These are phyloP conservation scores for Cataglyphis rosenhaueri DNA, from an alignment of 2,888 invertebrate species.

Conservation along the genomic window DNA sequence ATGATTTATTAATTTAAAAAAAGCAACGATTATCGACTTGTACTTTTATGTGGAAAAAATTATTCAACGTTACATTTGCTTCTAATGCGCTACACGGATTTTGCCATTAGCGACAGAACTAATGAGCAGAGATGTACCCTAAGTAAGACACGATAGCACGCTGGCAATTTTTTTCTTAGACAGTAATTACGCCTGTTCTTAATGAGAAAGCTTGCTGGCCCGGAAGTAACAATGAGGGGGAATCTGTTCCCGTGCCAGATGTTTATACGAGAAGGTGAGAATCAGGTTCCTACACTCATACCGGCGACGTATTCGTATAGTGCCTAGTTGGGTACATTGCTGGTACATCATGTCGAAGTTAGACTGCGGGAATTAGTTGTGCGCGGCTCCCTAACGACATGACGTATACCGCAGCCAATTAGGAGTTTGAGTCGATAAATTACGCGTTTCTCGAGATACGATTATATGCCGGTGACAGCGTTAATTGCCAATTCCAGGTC, in stretches of 20 bases:
- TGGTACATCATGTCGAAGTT: conserved; percentile 76
- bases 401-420: conserved; percentile 81
- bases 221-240: conserved; percentile 73
- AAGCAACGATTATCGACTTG: neutral
- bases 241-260: conserved; percentile 71
- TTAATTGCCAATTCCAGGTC: conserved; percentile 82
- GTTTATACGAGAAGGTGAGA: conserved; percentile 69
- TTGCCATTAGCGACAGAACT: conserved; percentile 41
- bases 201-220: conserved; percentile 70
- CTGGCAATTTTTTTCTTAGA: conserved; percentile 68
- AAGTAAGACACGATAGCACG: conserved; percentile 46
- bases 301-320: conserved; percentile 59
- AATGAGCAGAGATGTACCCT: conserved; percentile 47
- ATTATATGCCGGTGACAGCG: conserved; percentile 80
- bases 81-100: conserved; percentile 1
- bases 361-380: conserved; percentile 76
- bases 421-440: conserved; percentile 82
- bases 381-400: conserved; percentile 75
- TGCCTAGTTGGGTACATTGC: conserved; percentile 69
- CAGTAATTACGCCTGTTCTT: conserved; percentile 72
- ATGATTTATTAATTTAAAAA: neutral
- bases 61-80: neutral
- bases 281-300: conserved; percentile 51
- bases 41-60: neutral
- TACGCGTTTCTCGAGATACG: conserved; percentile 80